phyloP scores from a whole-genome alignment of 2,888 invertebrate genomes.

The Axea sp. region DNA sequence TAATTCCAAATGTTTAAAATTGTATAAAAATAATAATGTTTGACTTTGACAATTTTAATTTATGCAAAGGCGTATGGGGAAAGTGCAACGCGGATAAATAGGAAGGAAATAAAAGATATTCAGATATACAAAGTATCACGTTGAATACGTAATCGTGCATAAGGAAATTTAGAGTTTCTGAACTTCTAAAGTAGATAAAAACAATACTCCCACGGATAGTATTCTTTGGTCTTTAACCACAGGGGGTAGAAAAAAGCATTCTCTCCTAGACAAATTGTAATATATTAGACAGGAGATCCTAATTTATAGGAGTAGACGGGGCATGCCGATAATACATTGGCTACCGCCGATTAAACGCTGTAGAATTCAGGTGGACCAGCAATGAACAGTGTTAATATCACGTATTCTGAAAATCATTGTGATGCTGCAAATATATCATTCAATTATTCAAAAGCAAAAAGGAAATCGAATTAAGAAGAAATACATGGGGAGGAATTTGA shows the following conservation, averaged over 20 bases:
- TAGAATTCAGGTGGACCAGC: conserved; percentile 32
- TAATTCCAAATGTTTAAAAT: too few species aligned
- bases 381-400: conserved; percentile 5
- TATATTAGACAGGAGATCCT: conserved; percentile 61
- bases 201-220: conserved; percentile 62
- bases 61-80: too few species aligned
- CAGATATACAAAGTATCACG: conserved; percentile 5
- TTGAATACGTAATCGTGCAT: conserved; percentile 13
- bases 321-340: conserved; percentile 53
- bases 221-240: conserved; percentile 51
- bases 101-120: neutral
- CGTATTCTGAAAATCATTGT: conserved; percentile 27
- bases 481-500: too few species aligned
- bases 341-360: conserved; percentile 58
- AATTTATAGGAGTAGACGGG: conserved; percentile 60
- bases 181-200: conserved; percentile 51
- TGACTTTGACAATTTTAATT: too few species aligned
- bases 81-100: too few species aligned
- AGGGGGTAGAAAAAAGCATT: conserved; percentile 61
- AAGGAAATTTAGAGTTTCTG: conserved; percentile 42
- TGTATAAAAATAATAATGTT: too few species aligned
- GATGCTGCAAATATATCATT: conserved; percentile 36
- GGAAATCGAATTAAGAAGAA: neutral
- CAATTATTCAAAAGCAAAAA: conserved; percentile 28
- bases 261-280: conserved; percentile 64